phyloP scores from a whole-genome alignment of 2,113 vertebrate species.

The Anhinga rufa region DNA sequence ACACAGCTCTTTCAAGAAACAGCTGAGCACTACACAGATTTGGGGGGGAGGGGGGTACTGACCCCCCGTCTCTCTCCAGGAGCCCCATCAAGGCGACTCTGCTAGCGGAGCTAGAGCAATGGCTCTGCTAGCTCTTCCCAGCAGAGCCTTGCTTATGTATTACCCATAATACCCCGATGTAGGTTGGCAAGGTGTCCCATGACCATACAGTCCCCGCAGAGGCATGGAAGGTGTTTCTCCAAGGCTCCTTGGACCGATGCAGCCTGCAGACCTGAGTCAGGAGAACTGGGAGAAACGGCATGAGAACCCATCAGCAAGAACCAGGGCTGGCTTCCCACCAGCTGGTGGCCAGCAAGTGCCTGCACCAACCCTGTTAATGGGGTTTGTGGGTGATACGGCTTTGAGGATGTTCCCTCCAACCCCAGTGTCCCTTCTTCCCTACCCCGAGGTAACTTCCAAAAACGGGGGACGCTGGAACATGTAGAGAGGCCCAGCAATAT shows the following conservation, averaged over 20 bases:
- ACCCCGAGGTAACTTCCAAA: slow-evolving; percentile 69
- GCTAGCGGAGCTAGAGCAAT: slow-evolving; percentile 61
- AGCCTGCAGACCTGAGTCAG: slow-evolving; percentile 68
- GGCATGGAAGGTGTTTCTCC: slow-evolving; percentile 67
- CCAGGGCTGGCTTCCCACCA: slow-evolving; percentile 47
- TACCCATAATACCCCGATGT: slow-evolving; percentile 62
- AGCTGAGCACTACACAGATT: slow-evolving; percentile 63
- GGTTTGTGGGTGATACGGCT: slow-evolving; percentile 62
- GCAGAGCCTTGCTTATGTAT: slow-evolving; percentile 64
- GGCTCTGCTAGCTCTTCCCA: slow-evolving; percentile 61
- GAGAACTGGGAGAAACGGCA: slow-evolving; percentile 67
- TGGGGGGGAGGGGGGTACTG: slow-evolving; percentile 22
- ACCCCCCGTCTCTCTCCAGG: slow-evolving; percentile 35
- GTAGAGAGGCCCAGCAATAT: slow-evolving; percentile 75
- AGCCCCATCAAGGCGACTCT: slow-evolving; percentile 58
- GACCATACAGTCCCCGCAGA: slow-evolving; percentile 69
- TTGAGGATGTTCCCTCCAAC: slow-evolving; percentile 71
- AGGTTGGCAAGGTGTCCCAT: slow-evolving; percentile 65
- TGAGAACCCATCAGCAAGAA: slow-evolving; percentile 69
- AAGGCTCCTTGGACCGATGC: slow-evolving; percentile 67
- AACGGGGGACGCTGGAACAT: slow-evolving; percentile 65
- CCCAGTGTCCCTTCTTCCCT: slow-evolving; percentile 71
- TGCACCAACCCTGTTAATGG: slow-evolving; percentile 61
- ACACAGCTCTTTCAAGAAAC: slow-evolving; percentile 61
- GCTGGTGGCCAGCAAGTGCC: slow-evolving; percentile 50